phyloP scores from a whole-genome alignment of 37 sponge, comb jelly and placozoan genomes.

The Spongilla lacustris region DNA sequence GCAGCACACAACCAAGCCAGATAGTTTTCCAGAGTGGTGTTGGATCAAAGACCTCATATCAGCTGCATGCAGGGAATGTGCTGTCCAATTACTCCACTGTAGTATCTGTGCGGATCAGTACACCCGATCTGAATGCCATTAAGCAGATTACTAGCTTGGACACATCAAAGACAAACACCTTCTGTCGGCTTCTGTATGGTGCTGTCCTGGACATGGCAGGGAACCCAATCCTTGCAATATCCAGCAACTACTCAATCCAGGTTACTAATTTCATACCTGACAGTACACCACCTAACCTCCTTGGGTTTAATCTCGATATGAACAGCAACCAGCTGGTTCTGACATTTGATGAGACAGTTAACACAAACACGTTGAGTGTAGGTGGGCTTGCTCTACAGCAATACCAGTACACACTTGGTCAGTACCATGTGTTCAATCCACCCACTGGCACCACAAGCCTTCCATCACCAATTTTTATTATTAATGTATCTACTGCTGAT shows the following conservation, averaged over 20 bases:
- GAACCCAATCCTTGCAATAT: conserved; percentile 62
- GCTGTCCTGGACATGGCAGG: conserved; percentile 69
- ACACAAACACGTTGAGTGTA: conserved; percentile 67
- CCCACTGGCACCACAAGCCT: conserved; percentile 40
- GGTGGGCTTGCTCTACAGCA: conserved; percentile 66
- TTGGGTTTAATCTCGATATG: conserved; percentile 74
- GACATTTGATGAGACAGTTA: conserved; percentile 86
- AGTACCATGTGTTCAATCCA: conserved; percentile 40
- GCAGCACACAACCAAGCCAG: conserved; percentile 16
- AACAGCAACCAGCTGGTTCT: conserved; percentile 64
- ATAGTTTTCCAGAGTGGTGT: conserved; percentile 53
- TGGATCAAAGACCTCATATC: neutral
- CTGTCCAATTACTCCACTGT: conserved; percentile 66
- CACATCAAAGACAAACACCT: conserved; percentile 32
- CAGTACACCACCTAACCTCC: conserved; percentile 56
- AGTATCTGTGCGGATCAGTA: conserved; percentile 40
- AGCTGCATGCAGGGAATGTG: conserved; percentile 33
- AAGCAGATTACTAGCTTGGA: conserved; percentile 51
- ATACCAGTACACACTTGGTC: conserved; percentile 49
- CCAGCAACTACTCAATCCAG: conserved; percentile 19
- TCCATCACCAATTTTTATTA: conserved; percentile 40
- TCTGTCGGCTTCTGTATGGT: conserved; percentile 37
- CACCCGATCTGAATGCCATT: conserved; percentile 66
- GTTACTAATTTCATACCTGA: conserved; percentile 68
- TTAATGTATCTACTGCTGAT: conserved; percentile 61